These are phyloP conservation scores for Zaprionus nigranus DNA, from an alignment of 1,140 invertebrate species.

Conservation along the genomic window DNA sequence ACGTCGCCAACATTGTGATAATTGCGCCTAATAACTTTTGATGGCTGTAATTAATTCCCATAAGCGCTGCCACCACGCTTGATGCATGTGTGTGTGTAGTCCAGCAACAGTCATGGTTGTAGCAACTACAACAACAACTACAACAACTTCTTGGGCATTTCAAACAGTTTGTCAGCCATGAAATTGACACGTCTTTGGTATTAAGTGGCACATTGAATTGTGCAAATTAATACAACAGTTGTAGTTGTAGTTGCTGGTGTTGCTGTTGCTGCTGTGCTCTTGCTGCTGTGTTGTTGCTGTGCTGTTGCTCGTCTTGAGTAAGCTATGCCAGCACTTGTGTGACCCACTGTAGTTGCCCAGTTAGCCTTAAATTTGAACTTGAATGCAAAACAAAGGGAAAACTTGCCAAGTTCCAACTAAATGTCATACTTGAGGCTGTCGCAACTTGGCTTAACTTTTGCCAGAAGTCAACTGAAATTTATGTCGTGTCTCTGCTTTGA, in stretches of 20 bases:
- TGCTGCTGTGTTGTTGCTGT: conserved; percentile 3
- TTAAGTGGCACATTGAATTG: conserved; percentile 82
- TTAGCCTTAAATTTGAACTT: neutral
- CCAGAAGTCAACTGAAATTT: neutral
- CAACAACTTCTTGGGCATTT: conserved; percentile 25
- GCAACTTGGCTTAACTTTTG: conserved; percentile 1
- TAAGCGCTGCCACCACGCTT: conserved; percentile 47
- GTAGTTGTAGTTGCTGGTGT: conserved; percentile 19
- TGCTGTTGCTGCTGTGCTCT: conserved; percentile 15
- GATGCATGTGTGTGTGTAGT: conserved; percentile 28
- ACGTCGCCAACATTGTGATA: conserved; percentile 77
- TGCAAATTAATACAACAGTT: conserved; percentile 74
- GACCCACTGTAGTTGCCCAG: conserved; percentile 10
- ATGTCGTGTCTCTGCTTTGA: neutral
- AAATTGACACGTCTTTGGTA: conserved; percentile 82
- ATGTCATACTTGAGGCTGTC: neutral
- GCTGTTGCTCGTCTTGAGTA: conserved; percentile 1
- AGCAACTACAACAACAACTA: conserved; percentile 10
- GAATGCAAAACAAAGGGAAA: neutral
- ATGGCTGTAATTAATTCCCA: conserved; percentile 82
- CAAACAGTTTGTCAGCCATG: conserved; percentile 74
- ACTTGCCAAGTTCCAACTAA: neutral
- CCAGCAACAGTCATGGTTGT: conserved; percentile 6
- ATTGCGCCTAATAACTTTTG: conserved; percentile 82
- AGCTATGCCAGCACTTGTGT: neutral